phyloP scores from a whole-genome alignment of 1,140 invertebrate genomes.

The Drosophila baimaii region DNA sequence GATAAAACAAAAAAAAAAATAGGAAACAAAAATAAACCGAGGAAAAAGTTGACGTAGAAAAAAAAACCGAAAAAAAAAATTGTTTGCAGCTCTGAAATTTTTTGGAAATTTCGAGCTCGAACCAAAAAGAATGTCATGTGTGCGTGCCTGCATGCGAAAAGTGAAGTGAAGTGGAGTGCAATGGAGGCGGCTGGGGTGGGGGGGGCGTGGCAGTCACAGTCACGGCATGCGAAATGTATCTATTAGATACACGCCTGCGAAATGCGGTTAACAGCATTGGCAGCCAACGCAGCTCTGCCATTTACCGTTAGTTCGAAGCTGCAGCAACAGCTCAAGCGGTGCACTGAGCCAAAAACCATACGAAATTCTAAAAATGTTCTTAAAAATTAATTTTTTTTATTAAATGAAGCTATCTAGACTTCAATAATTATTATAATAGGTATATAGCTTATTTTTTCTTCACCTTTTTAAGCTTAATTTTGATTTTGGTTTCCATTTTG shows the following conservation, averaged over 20 bases:
- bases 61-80: conserved; percentile 14
- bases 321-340: conserved; percentile 19
- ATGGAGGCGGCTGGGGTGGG: neutral
- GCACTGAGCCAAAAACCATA: neutral
- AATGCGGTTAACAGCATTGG: conserved; percentile 69
- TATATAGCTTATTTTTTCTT: neutral
- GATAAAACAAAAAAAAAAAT: conserved; percentile 7
- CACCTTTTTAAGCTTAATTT: neutral
- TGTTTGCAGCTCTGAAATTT: conserved; percentile 37
- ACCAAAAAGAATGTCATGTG: conserved; percentile 41
- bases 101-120: conserved; percentile 36
- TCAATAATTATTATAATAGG: rapidly evolving
- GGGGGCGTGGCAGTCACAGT: conserved; percentile 41
- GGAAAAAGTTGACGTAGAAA: conserved; percentile 2
- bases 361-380: neutral
- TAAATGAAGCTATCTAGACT: neutral
- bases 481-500: too few species aligned
- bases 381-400: neutral
- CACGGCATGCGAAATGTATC: conserved; percentile 63
- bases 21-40: conserved; percentile 1
- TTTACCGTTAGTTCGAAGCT: conserved; percentile 61
- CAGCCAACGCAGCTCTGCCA: conserved; percentile 50
- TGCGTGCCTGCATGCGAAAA: conserved; percentile 50
- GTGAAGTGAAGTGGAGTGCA: conserved; percentile 15
- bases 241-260: conserved; percentile 62